Evolutionary conservation across 2,888 invertebrate genomes (phyloP).

Genomic region (Morinoia aosen): DNA sequence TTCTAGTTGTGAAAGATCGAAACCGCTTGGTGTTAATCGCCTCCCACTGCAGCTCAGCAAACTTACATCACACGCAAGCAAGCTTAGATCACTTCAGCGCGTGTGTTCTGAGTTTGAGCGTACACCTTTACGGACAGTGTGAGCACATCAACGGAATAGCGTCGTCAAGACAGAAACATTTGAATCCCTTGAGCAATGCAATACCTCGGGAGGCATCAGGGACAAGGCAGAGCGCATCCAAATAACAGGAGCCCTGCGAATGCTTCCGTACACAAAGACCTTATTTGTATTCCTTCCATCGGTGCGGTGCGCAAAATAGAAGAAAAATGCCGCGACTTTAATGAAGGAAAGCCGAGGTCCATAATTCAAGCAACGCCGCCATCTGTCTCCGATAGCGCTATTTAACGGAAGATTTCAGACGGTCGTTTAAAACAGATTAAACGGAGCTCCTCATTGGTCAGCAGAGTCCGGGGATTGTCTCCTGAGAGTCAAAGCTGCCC

Average conservation of each 20-base stretch:
- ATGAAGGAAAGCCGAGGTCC: constrained; percentile 3
- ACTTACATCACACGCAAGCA: too few species aligned
- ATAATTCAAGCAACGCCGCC: constrained; percentile 12
- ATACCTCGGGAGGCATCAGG: too few species aligned
- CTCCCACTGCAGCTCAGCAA: too few species aligned
- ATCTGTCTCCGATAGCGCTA: constrained; percentile 2
- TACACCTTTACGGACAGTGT: too few species aligned
- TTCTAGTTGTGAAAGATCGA: too few species aligned
- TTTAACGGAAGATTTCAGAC: constrained; percentile 9
- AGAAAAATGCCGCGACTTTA: neutral
- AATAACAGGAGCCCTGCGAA: neutral
- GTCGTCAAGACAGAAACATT: too few species aligned
- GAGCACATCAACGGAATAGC: too few species aligned
- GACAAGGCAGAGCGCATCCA: neutral
- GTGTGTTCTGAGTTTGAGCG: too few species aligned
- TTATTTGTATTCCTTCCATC: neutral
- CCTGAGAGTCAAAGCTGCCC: neutral
- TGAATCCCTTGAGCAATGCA: too few species aligned
- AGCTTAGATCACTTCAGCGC: too few species aligned
- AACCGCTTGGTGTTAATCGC: too few species aligned
- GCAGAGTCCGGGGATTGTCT: neutral
- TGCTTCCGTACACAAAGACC: neutral
- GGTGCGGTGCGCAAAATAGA: neutral
- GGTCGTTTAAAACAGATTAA: constrained; percentile 3
- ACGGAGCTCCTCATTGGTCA: neutral